phyloP scores from a whole-genome alignment of 92 coral and sea anemone genomes.

The Epizoanthus illoricatus region DNA sequence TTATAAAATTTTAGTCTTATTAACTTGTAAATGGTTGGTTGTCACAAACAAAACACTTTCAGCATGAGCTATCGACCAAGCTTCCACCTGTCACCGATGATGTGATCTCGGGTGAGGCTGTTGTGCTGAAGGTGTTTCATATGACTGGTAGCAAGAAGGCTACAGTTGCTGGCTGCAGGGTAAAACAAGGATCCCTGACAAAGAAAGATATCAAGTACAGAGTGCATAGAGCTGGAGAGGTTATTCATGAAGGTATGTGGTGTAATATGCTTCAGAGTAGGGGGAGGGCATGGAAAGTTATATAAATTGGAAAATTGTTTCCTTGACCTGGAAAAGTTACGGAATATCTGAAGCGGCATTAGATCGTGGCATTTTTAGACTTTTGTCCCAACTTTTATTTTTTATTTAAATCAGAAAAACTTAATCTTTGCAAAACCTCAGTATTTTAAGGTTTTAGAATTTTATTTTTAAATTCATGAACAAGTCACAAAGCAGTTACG shows the following conservation, averaged over 20 bases:
- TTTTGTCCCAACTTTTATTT: too few species aligned
- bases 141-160: slow-evolving; percentile 85
- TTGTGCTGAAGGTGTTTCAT: slow-evolving; percentile 79
- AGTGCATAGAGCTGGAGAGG: slow-evolving; percentile 59
- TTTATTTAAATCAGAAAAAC: too few species aligned
- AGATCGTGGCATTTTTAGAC: too few species aligned
- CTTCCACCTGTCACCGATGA: slow-evolving; percentile 75
- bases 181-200: slow-evolving; percentile 72
- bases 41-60: neutral
- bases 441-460: too few species aligned
- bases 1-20: too few species aligned
- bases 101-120: slow-evolving; percentile 78
- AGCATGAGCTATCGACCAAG: slow-evolving; percentile 84
- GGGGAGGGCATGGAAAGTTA: too few species aligned
- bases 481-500: too few species aligned
- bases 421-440: too few species aligned
- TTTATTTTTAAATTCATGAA: too few species aligned
- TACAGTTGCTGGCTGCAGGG: slow-evolving; percentile 94
- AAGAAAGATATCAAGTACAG: slow-evolving; percentile 64
- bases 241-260: slow-evolving; percentile 76
- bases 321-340: too few species aligned
- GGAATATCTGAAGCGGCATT: too few species aligned
- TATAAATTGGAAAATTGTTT: too few species aligned
- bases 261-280: neutral
- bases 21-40: neutral